Evolutionary conservation across 2,113 vertebrate genomes (phyloP).

Genomic region (Corythornis cristatus): DNA sequence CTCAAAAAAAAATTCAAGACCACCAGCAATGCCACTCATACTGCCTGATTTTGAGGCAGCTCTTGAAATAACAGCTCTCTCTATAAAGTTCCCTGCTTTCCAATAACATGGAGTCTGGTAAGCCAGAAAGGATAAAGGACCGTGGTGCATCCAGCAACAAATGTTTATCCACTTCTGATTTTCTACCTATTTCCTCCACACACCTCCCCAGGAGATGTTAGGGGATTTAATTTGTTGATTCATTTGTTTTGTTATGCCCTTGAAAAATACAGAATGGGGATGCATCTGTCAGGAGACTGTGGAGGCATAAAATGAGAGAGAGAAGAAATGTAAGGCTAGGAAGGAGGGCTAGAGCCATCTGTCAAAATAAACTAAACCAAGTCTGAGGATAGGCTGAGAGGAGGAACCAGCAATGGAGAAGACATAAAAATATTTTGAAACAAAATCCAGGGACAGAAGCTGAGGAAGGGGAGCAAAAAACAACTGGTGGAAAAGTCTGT

Average conservation of each 20-base stretch:
- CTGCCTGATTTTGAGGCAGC: background rate
- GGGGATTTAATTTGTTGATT: background rate
- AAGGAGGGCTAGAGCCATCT: background rate
- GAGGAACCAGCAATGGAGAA: background rate
- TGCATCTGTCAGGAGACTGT: accelerated
- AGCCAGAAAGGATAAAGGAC: background rate
- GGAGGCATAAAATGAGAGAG: background rate
- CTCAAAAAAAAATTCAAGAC: background rate
- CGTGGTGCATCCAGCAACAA: background rate
- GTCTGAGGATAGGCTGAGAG: background rate
- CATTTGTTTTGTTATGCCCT: background rate
- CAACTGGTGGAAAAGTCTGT: background rate
- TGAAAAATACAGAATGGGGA: background rate
- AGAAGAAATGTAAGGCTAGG: background rate
- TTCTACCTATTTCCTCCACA: background rate
- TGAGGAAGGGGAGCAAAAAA: background rate
- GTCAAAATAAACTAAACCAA: background rate
- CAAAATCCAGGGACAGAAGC: background rate
- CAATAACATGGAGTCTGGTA: background rate
- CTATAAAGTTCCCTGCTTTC: background rate
- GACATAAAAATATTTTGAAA: background rate
- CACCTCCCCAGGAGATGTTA: accelerated
- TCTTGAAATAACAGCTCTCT: background rate
- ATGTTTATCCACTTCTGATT: background rate
- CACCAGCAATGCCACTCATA: background rate